Percentiles rank a stretch among this genome's conserved stretches.
These are phyloP conservation scores for Epirrhoe alternata DNA, from an alignment of 2,888 invertebrate genomes.

Conservation along the genomic window DNA sequence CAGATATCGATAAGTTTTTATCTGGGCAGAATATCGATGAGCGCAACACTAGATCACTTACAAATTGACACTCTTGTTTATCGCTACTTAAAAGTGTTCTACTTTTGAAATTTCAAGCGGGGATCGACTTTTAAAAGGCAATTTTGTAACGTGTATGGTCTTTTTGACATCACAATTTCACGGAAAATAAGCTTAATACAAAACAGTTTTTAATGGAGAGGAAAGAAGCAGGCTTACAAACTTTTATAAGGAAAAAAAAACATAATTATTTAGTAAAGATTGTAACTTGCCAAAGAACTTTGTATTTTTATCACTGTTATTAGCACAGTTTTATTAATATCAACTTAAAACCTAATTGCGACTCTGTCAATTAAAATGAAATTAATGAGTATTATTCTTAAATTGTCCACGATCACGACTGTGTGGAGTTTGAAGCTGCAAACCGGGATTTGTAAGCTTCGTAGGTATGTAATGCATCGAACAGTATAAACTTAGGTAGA, in stretches of 20 bases:
- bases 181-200: conserved; percentile 15
- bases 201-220: not conserved
- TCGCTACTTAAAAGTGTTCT: conserved; percentile 46
- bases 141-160: conserved; percentile 29
- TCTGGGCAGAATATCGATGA: conserved; percentile 53
- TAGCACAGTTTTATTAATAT: conserved; percentile 1
- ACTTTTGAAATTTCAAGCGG: conserved; percentile 45
- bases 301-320: too few relatives aligned
- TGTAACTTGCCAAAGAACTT: conserved; percentile 5
- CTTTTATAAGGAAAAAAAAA: conserved; percentile 9
- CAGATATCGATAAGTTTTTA: conserved; percentile 49
- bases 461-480: too few relatives aligned
- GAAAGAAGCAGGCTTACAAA: conserved; percentile 3
- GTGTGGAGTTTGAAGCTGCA: too few relatives aligned
- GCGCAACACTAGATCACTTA: conserved; percentile 52
- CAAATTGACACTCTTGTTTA: conserved; percentile 68
- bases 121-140: conserved; percentile 36
- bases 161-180: conserved; percentile 18
- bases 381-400: too few relatives aligned
- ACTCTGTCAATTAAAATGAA: too few relatives aligned
- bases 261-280: conserved; percentile 13
- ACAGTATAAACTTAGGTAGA: too few relatives aligned
- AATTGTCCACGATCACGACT: too few relatives aligned
- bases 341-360: too few relatives aligned
- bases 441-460: too few relatives aligned